A percentile compares a stretch with the other conserved stretches of the same genome.
Conservation (phyloP, 64 coral and sea anemone species). For the Dendrophyllia cribrosa region DNA sequence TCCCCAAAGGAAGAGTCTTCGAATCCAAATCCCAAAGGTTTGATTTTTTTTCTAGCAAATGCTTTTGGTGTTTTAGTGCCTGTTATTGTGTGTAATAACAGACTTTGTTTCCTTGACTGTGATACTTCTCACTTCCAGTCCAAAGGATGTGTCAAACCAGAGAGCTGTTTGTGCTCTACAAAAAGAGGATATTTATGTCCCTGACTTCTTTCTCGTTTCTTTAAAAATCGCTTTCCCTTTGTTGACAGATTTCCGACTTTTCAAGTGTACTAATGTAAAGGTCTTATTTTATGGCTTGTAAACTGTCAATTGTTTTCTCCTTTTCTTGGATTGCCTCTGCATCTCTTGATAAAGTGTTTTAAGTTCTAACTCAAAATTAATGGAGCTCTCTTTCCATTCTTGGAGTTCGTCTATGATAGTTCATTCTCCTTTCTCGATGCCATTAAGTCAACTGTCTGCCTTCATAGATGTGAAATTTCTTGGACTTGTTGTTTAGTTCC, state of each 20-base stretch:
- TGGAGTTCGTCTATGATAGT: neutral
- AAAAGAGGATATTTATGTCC: conserved; percentile 50
- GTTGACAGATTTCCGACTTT: neutral
- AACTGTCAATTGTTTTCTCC: neutral
- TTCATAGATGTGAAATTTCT: neutral
- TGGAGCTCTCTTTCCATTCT: neutral
- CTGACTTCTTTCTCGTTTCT: conserved; percentile 54
- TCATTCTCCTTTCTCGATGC: neutral
- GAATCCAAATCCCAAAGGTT: neutral
- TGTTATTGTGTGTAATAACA: conserved; percentile 25
- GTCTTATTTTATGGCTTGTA: neutral
- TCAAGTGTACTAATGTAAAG: neutral
- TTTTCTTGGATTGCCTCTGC: neutral
- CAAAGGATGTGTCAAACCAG: conserved; percentile 67
- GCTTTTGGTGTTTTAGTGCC: neutral
- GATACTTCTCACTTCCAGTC: conserved; percentile 36
- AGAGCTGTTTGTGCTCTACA: conserved; percentile 43
- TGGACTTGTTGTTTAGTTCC: neutral
- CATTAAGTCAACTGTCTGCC: neutral
- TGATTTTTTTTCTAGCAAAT: neutral
- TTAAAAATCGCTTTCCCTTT: neutral
- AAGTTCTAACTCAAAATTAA: neutral
- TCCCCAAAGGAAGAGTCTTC: conserved; percentile 4
- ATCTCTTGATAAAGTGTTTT: too few species aligned
- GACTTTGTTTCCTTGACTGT: conserved; percentile 35